Evolutionary conservation across 2,888 invertebrate genomes (phyloP).

Genomic region (Phortica okadai): DNA sequence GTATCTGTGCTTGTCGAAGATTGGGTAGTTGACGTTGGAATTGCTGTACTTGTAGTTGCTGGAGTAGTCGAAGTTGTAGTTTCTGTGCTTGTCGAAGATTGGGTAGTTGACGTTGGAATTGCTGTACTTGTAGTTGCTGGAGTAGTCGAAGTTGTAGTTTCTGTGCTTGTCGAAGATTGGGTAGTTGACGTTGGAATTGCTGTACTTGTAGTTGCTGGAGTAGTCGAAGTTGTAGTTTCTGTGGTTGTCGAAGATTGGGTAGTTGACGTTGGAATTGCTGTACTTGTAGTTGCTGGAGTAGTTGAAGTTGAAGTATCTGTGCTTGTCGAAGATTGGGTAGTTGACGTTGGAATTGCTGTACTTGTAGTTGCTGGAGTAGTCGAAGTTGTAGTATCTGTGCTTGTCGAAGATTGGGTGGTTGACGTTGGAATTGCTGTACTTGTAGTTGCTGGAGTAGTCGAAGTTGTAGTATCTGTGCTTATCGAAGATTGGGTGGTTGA

Average conservation of each 20-base stretch:
- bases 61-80: background rate
- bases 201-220: conserved; percentile 27
- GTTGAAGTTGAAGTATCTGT: background rate
- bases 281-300: background rate
- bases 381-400: background rate
- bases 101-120: conserved; percentile 30
- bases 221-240: background rate
- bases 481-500: conserved; percentile 12
- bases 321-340: background rate
- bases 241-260: background rate
- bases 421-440: background rate
- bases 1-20: conserved; percentile 24
- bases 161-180: background rate
- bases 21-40: background rate
- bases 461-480: conserved; percentile 20
- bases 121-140: conserved; percentile 30
- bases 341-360: background rate
- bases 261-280: background rate
- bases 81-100: background rate
- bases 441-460: conserved; percentile 8
- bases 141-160: background rate
- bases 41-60: conserved; percentile 26
- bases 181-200: background rate
- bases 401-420: background rate
- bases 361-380: background rate